Evolutionary conservation across 92 coral and sea anemone species (phyloP), one percentile per base, ranked within the genome.

Genomic region (Epizoanthus ramosus): DNA sequence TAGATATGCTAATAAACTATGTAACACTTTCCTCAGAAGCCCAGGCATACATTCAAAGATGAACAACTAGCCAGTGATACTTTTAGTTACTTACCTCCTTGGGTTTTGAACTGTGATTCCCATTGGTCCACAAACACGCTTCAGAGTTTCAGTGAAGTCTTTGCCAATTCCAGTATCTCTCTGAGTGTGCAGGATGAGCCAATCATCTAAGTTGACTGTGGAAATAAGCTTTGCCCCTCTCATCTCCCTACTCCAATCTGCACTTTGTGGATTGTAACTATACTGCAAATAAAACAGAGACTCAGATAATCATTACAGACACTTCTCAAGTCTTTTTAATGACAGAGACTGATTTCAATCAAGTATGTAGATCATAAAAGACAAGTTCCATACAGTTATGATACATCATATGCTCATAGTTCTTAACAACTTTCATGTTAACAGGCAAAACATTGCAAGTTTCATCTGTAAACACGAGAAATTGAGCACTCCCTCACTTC

Each of bases 211-310:
- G 79, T 91, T 85, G 0, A 96, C 97, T 15, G 99, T 90, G 31
- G 92, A 87, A 22, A 89, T 92, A 0, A 96, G 94, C 6, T 83
- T 69, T 39, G 73, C 86, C 1, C 99, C 99, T 41, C 99, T 84
- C 86, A 90, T 96, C 70, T 96, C 98, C 16, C 90, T 79, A 10
- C 96, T 90, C 99, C 99, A 96, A 8, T 96, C 99, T 17, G 99
- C 99, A 13, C 84, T 53, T 65, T 84, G 91, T 6, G 93, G 92
- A 63, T 96, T 92, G 85, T 92, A 94, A 14, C 53, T 45, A 14
- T 65, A 90, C 99, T 96, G 59, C 22, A 33, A 63, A 31, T 82
- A 23, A 45, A 13, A 54, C 35, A 68, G 22, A 15, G 22, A 74
- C 50, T 43, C 17, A 9, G 22, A 74, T 3, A 85, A 66, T 41